phyloP scores from a whole-genome alignment of 2,888 invertebrate species.

The Netelia fuscicornis region DNA sequence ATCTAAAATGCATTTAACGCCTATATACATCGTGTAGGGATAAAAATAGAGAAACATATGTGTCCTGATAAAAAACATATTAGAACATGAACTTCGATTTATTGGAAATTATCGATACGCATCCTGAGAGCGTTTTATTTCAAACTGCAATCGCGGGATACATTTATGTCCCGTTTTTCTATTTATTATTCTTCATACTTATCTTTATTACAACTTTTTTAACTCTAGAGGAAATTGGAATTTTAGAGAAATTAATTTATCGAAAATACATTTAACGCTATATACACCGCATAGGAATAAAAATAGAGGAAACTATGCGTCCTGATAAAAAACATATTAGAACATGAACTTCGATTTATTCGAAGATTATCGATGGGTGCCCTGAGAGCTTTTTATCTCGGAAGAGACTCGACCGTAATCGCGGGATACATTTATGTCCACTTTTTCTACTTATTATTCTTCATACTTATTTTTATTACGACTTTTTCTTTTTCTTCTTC shows the following conservation, averaged over 20 bases:
- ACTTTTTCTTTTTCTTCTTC: neutral
- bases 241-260: too few species aligned
- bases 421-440: neutral
- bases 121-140: neutral
- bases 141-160: neutral
- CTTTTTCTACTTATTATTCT: constrained; percentile 34
- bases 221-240: too few species aligned
- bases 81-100: neutral
- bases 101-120: neutral
- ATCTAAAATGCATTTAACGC: too few species aligned
- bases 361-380: neutral
- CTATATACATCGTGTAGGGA: too few species aligned
- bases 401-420: neutral
- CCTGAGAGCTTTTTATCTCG: constrained; percentile 3
- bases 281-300: too few species aligned
- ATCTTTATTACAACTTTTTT: constrained; percentile 31
- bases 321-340: neutral
- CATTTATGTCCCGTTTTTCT: constrained; percentile 7
- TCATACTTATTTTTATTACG: constrained; percentile 36
- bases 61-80: neutral
- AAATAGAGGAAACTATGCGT: neutral
- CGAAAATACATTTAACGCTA: too few species aligned
- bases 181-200: constrained; percentile 37
- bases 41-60: too few species aligned
- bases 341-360: neutral